Conservation (phyloP, 2,113 vertebrate species). For the Lontra canadensis region DNA sequence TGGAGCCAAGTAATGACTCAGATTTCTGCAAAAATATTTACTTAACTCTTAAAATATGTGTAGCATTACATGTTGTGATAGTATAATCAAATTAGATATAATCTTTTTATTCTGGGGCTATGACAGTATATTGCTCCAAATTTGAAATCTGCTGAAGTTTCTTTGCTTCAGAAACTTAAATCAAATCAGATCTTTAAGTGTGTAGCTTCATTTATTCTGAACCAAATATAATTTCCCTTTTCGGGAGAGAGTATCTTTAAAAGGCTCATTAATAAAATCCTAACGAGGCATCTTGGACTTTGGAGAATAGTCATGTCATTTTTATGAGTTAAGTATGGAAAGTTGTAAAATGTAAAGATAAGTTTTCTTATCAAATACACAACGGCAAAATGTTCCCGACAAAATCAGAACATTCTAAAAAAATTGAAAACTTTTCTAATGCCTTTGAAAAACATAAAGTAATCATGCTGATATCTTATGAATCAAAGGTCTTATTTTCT, state of each 20-base stretch:
- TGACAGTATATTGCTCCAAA: background rate
- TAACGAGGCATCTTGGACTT: background rate
- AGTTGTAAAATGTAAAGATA: slow-evolving; percentile 29
- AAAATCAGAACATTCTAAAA: slow-evolving; percentile 59
- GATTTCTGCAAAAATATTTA: slow-evolving; percentile 44
- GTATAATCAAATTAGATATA: slow-evolving; percentile 19
- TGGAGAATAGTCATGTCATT: slow-evolving; percentile 14
- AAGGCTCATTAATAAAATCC: slow-evolving; percentile 62
- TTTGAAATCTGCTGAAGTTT: slow-evolving; percentile 30
- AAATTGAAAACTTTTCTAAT: slow-evolving; percentile 21
- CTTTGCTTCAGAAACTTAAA: background rate
- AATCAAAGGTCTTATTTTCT: slow-evolving; percentile 22
- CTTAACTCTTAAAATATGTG: slow-evolving; percentile 25
- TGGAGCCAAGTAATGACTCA: background rate
- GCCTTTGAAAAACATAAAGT: slow-evolving; percentile 19
- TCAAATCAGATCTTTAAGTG: slow-evolving; percentile 18
- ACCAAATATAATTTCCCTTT: slow-evolving; percentile 55
- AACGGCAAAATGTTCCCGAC: slow-evolving; percentile 17
- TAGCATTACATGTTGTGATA: background rate
- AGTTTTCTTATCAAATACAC: slow-evolving; percentile 52
- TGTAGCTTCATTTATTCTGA: slow-evolving; percentile 32
- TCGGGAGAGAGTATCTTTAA: slow-evolving; percentile 14
- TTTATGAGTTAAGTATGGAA: slow-evolving; percentile 48
- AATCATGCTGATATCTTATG: background rate
- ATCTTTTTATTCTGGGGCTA: background rate